A percentile compares a stretch with the other conserved stretches of the same genome.
phyloP scores from a whole-genome alignment of 2,888 invertebrate species.

The Magallana nippona region DNA sequence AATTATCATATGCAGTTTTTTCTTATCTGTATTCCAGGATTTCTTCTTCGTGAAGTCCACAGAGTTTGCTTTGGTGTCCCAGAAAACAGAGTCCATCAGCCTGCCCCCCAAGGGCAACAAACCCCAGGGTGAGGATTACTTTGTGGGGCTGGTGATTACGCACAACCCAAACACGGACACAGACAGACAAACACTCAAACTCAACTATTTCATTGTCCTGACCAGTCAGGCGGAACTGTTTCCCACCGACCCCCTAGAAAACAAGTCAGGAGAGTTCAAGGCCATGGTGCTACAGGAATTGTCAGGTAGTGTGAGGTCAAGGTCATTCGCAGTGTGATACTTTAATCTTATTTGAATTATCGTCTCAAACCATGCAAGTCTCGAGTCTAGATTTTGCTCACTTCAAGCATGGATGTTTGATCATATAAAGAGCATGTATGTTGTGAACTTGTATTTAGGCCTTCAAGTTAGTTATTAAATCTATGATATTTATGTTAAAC shows the following conservation, averaged over 20 bases:
- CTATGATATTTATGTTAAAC: too few relatives aligned
- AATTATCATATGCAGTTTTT: too few relatives aligned
- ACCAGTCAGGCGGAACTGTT: conserved; percentile 81
- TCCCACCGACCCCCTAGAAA: conserved; percentile 81
- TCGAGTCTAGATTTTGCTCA: too few relatives aligned
- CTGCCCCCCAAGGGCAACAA: conserved; percentile 80
- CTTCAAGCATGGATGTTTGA: not conserved
- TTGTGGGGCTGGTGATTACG: conserved; percentile 85
- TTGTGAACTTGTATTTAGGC: too few relatives aligned
- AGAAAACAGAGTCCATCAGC: conserved; percentile 84
- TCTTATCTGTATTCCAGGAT: conserved; percentile 53
- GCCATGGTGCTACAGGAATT: conserved; percentile 39
- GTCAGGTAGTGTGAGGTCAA: conserved; percentile 38
- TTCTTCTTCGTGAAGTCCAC: conserved; percentile 76
- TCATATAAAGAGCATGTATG: too few relatives aligned
- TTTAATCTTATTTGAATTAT: not conserved
- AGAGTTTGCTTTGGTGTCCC: conserved; percentile 85
- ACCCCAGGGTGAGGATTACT: conserved; percentile 84
- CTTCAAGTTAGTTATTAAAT: not conserved
- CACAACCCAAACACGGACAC: conserved; percentile 78
- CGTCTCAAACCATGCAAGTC: too few relatives aligned
- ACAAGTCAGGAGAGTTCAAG: conserved; percentile 84
- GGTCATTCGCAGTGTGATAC: not conserved
- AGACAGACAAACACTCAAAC: conserved; percentile 79
- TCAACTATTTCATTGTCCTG: conserved; percentile 84